A percentile compares a stretch with the other conserved stretches of the same genome.
phyloP scores from a whole-genome alignment of 2,888 invertebrate species.

The Conistra vaccinii region DNA sequence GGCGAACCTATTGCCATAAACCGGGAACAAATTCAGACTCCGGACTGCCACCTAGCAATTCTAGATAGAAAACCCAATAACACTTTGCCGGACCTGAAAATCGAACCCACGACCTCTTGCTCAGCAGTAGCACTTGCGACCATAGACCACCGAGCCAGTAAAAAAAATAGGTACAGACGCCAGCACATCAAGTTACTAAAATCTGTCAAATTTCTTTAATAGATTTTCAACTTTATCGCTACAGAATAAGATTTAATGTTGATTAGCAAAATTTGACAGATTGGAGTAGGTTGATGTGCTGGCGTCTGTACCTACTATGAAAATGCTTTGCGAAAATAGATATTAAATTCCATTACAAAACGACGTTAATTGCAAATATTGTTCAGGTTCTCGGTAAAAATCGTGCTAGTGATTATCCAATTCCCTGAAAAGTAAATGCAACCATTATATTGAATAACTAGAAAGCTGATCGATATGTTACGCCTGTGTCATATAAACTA shows the following conservation, averaged over 20 bases:
- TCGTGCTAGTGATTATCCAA: background rate
- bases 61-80: background rate
- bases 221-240: no score
- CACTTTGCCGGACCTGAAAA: background rate
- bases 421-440: slow-evolving; percentile 1
- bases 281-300: no score
- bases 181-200: no score
- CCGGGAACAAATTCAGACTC: background rate
- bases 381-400: slow-evolving; percentile 1
- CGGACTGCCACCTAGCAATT: background rate
- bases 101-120: no score
- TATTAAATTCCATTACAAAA: background rate
- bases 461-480: slow-evolving; percentile 7
- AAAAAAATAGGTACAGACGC: background rate
- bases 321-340: background rate
- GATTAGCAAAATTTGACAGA: no score
- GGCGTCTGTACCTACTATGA: no score
- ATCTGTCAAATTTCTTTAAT: no score
- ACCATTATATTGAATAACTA: slow-evolving; percentile 3
- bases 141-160: no score
- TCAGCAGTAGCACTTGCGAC: no score
- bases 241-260: no score
- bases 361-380: background rate
- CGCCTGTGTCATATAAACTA: background rate
- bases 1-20: background rate